Evolutionary conservation across 2,888 invertebrate genomes (phyloP).

Genomic region (Clusia tigrina): DNA sequence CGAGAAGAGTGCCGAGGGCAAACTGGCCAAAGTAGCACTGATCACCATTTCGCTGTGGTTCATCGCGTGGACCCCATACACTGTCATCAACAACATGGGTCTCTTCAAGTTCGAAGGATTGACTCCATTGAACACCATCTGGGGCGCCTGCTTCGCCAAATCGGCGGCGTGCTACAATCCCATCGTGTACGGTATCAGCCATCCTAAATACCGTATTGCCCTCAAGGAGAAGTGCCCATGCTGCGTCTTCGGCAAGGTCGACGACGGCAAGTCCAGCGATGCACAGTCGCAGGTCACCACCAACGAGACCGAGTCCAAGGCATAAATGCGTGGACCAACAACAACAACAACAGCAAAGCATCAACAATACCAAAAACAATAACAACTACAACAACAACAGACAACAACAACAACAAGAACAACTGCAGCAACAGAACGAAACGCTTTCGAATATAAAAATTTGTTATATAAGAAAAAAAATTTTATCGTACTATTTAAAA

Average conservation of each 20-base stretch:
- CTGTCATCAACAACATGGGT: constrained; percentile 82
- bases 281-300: constrained; percentile 60
- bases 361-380: constrained; percentile 27
- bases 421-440: constrained; percentile 59
- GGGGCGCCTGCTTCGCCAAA: constrained; percentile 92
- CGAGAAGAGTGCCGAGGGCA: constrained; percentile 84
- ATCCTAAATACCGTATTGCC: constrained; percentile 71
- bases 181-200: constrained; percentile 87
- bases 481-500: constrained; percentile 47
- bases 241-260: constrained; percentile 61
- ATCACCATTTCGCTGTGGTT: constrained; percentile 91
- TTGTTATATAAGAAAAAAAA: constrained; percentile 39
- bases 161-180: constrained; percentile 91
- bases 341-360: constrained; percentile 42
- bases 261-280: constrained; percentile 60
- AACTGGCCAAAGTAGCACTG: constrained; percentile 88
- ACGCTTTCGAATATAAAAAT: constrained; percentile 52
- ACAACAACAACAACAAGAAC: constrained; percentile 49
- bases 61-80: constrained; percentile 91
- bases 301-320: constrained; percentile 59
- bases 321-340: constrained; percentile 45
- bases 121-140: constrained; percentile 83
- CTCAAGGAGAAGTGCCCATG: constrained; percentile 72
- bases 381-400: constrained; percentile 36
- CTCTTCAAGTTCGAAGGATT: constrained; percentile 78